Base-by-base conservation (phyloP, 2,888 invertebrate species). In the Euplagia quadripunctaria region DNA sequence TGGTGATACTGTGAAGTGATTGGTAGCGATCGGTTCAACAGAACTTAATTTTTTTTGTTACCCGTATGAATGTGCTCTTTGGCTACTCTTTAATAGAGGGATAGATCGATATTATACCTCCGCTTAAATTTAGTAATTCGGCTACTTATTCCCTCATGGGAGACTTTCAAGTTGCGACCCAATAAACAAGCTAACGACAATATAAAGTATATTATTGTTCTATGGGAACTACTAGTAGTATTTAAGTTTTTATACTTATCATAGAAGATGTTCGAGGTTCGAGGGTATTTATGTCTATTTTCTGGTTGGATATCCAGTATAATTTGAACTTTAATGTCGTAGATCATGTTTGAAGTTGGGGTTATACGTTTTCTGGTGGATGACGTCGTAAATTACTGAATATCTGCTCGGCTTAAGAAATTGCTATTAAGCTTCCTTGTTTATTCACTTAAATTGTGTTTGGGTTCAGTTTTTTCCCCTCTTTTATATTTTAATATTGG, bases 371-470 rank as follows among this genome's bases (percentile, higher is more conserved):
- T 16, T 14, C n/a, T 71, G 67, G 71, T 41, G 46, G 31, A 42
- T 42, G 64, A 64, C 64, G 46, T 64, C 42, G 74, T 76, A 81
- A 81, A 81, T 83, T 78, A 85, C 82, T 73, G 74, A 79, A 81
- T 81, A 81, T 81, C 79, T 79, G 68, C 65, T 72, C 75, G 76
- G 77, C 70, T 79, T 82, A 83, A 79, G 76, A 76, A 79, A 78
- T 80, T 81, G 79, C 81, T 81, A 78, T 78, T 76, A 81, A 78
- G 71, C 78, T 58, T 58, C 73, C 52, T 68, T 85, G 86, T 85
- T 85, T 82, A 85, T 82, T 79, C 80, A 75, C 82, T 80, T 83
- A 85, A 82, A 86, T 86, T 85, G 83, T 87, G 82, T 86, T 85
- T 82, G 82, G 68, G 58, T 75, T 72, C 64, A 43, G 67, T 69